Conservation (phyloP, 2,113 vertebrate genomes). For the Dissostichus mawsoni region DNA sequence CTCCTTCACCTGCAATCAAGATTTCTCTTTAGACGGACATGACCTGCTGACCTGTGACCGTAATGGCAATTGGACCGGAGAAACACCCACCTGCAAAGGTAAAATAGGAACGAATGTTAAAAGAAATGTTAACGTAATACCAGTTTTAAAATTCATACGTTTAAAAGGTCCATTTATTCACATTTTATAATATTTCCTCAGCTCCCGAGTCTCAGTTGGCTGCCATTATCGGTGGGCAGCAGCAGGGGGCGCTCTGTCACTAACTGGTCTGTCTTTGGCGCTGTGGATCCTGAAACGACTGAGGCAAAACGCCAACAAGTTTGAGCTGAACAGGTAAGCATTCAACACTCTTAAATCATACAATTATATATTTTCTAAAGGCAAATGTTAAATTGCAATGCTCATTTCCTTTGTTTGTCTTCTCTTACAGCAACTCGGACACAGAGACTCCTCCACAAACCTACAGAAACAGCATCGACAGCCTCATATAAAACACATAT, state of each 20-base stretch:
- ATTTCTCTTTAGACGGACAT: constrained; percentile 57
- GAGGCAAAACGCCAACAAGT: constrained; percentile 66
- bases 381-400: background rate
- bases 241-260: constrained; percentile 44
- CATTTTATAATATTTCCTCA: constrained; percentile 43
- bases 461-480: constrained; percentile 81
- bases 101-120: constrained; percentile 9
- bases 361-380: background rate
- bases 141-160: background rate
- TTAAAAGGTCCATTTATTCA: background rate
- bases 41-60: constrained; percentile 62
- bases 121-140: background rate
- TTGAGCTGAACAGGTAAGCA: constrained; percentile 79
- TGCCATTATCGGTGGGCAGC: constrained; percentile 33
- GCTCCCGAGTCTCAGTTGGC: constrained; percentile 5
- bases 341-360: background rate
- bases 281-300: constrained; percentile 73
- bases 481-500: constrained; percentile 72
- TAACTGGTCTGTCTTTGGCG: constrained; percentile 50
- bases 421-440: constrained; percentile 71
- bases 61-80: constrained; percentile 78
- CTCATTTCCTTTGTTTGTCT: constrained; percentile 30
- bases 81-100: constrained; percentile 76
- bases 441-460: constrained; percentile 64
- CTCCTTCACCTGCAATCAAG: constrained; percentile 72